Conservation (phyloP, 2,113 vertebrate species). For the Pterocles orientalis region DNA sequence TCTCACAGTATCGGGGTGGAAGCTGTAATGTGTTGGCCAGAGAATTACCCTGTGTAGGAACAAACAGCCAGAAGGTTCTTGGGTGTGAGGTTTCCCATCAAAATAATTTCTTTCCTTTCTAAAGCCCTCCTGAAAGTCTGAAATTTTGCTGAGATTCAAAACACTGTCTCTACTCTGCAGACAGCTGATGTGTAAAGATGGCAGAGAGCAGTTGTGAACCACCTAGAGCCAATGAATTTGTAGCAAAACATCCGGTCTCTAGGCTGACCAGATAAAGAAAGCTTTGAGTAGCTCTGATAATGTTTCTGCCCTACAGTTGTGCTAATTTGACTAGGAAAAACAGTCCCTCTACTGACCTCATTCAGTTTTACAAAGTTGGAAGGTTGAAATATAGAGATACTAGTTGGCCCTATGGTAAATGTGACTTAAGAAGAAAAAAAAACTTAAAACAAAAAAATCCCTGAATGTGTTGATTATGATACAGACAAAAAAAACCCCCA, state of each 20-base stretch:
- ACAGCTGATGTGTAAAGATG: neutral
- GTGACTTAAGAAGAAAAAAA: neutral
- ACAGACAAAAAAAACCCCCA: neutral
- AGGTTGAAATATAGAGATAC: neutral
- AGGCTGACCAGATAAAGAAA: neutral
- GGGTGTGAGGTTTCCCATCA: slow-evolving; percentile 29
- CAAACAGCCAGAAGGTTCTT: slow-evolving; percentile 35
- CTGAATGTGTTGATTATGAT: neutral
- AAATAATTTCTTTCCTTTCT: neutral
- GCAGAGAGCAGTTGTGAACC: neutral
- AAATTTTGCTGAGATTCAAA: neutral
- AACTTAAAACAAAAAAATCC: neutral
- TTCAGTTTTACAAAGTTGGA: neutral
- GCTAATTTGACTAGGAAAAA: slow-evolving; percentile 3
- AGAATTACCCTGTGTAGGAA: neutral
- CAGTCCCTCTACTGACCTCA: neutral
- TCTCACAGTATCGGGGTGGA: slow-evolving; percentile 39
- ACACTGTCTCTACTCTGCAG: neutral
- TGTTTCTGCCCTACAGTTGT: neutral
- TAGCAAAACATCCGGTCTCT: slow-evolving; percentile 22
- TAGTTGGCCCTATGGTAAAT: neutral
- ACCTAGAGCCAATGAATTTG: neutral
- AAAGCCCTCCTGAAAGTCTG: neutral
- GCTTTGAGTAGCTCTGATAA: neutral
- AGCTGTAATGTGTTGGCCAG: neutral